phyloP scores from a whole-genome alignment of 1,140 invertebrate genomes.

The Homarus americanus region DNA sequence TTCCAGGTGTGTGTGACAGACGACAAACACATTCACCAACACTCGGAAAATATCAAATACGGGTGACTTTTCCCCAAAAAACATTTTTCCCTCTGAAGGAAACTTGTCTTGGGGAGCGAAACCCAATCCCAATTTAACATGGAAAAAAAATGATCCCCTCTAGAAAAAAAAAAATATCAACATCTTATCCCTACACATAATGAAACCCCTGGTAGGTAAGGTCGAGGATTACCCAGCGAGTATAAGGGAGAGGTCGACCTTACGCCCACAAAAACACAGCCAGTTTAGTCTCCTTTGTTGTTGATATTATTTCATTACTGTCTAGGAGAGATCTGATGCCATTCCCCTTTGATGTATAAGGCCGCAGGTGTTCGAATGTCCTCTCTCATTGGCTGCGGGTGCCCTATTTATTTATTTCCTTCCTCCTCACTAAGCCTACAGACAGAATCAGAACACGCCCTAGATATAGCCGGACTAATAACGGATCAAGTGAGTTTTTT shows the following conservation, averaged over 20 bases:
- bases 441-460: neutral
- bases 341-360: constrained; percentile 11
- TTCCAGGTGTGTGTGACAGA: too few species aligned
- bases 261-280: neutral
- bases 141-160: neutral
- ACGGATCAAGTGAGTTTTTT: too few species aligned
- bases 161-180: constrained; percentile 2
- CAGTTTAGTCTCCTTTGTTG: constrained; percentile 22
- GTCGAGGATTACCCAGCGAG: neutral
- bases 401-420: too few species aligned
- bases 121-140: constrained; percentile 12
- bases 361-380: neutral
- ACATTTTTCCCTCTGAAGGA: too few species aligned
- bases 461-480: too few species aligned
- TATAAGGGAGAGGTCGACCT: neutral
- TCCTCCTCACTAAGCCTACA: neutral
- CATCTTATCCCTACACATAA: constrained; percentile 22
- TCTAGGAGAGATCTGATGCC: neutral
- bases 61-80: too few species aligned
- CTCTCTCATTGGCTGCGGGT: too few species aligned
- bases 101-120: neutral
- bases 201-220: neutral
- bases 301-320: constrained; percentile 7
- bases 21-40: too few species aligned
- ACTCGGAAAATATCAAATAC: too few species aligned